phyloP scores from a whole-genome alignment of 2,888 invertebrate genomes.

The Apoda limacodes region DNA sequence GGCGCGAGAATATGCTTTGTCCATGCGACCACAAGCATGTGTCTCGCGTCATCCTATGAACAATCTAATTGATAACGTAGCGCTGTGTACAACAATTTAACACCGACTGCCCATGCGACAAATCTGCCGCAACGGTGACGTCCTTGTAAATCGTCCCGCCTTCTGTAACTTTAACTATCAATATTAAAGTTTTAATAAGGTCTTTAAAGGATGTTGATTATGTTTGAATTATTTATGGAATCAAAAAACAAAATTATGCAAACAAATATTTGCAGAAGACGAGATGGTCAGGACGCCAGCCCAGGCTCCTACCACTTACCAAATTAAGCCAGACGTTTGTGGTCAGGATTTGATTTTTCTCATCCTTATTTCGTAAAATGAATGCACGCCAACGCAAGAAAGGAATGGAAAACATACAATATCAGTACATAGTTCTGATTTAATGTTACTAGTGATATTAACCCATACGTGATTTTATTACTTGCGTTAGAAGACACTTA shows the following conservation, averaged over 20 bases:
- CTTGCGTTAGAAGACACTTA: no score
- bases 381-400: slow-evolving; percentile 70
- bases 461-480: no score
- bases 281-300: slow-evolving; percentile 50
- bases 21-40: slow-evolving; percentile 37
- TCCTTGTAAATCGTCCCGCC: slow-evolving; percentile 12
- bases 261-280: no score
- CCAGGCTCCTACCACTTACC: slow-evolving; percentile 83
- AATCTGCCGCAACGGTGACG: slow-evolving; percentile 43
- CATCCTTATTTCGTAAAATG: slow-evolving; percentile 86
- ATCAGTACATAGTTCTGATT: no score
- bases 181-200: neutral
- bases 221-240: no score
- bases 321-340: slow-evolving; percentile 98
- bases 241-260: no score
- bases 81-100: slow-evolving; percentile 54
- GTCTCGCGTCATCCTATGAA: slow-evolving; percentile 49
- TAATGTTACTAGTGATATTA: no score
- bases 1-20: slow-evolving; percentile 33
- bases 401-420: slow-evolving; percentile 63
- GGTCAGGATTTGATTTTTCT: slow-evolving; percentile 98
- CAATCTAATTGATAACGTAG: slow-evolving; percentile 50
- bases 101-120: slow-evolving; percentile 64
- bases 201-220: neutral
- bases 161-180: slow-evolving; percentile 13